Evolutionary conservation across 1,140 invertebrate species (phyloP).

Genomic region (Notospermus geniculatus): DNA sequence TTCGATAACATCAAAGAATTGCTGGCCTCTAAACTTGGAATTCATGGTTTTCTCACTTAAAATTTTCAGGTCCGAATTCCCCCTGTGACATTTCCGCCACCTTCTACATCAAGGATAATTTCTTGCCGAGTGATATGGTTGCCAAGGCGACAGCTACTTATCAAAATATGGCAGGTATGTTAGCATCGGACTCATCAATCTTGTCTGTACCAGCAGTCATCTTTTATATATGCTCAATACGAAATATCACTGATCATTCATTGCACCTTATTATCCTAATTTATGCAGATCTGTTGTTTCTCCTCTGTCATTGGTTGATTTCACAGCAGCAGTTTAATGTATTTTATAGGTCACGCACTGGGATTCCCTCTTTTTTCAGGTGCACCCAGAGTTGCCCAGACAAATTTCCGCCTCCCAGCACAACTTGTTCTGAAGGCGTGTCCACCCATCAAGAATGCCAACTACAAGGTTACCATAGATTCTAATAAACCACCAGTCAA

Average conservation of each 20-base stretch:
- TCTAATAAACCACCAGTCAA: slow-evolving; percentile 64
- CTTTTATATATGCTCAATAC: too few relatives aligned
- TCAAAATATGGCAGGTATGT: slow-evolving; percentile 40
- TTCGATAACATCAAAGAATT: background rate
- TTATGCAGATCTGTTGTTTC: background rate
- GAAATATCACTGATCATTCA: too few relatives aligned
- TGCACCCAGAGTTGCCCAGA: slow-evolving; percentile 59
- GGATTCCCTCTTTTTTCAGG: slow-evolving; percentile 42
- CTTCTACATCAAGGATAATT: slow-evolving; percentile 41
- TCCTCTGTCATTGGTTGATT: background rate
- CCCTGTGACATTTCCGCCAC: slow-evolving; percentile 41
- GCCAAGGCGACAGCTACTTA: slow-evolving; percentile 43
- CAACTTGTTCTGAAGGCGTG: slow-evolving; percentile 61
- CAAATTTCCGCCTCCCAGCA: slow-evolving; percentile 60
- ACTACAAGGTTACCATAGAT: slow-evolving; percentile 68
- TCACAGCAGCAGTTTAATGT: background rate
- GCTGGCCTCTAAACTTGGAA: slow-evolving; percentile 9
- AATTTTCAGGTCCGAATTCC: slow-evolving; percentile 42
- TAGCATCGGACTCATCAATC: background rate
- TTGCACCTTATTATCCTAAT: too few relatives aligned
- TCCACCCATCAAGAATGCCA: slow-evolving; percentile 64
- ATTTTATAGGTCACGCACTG: background rate
- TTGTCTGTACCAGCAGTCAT: too few relatives aligned
- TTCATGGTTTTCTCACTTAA: background rate
- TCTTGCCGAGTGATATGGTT: slow-evolving; percentile 37